Conservation (phyloP, 1,140 invertebrate genomes). For the Cotesia vestalis region DNA sequence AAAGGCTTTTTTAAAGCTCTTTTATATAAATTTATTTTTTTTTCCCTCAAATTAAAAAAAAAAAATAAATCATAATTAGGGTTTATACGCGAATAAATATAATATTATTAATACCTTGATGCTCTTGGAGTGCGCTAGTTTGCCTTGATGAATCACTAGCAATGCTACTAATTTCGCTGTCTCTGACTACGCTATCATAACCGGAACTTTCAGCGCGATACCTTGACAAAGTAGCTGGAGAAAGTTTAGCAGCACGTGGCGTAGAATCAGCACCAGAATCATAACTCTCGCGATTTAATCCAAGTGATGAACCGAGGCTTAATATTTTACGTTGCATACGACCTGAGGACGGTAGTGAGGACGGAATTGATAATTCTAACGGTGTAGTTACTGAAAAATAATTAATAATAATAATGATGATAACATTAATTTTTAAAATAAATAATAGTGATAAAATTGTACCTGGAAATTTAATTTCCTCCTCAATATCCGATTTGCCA, state of each 20-base stretch:
- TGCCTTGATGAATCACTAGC: conserved; percentile 78
- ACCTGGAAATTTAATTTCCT: conserved; percentile 64
- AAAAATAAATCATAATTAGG: background rate
- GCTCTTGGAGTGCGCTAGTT: conserved; percentile 71
- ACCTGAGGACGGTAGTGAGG: conserved; percentile 66
- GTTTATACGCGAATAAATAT: no score
- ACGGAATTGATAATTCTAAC: conserved; percentile 65
- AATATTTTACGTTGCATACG: conserved; percentile 67
- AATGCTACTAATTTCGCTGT: conserved; percentile 85
- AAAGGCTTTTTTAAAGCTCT: conserved; percentile 45
- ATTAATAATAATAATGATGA: background rate
- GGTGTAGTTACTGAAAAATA: conserved; percentile 48
- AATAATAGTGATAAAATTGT: conserved; percentile 37
- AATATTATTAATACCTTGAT: conserved; percentile 57
- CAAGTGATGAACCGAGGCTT: conserved; percentile 68
- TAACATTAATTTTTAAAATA: background rate
- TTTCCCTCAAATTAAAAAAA: conserved; percentile 10
- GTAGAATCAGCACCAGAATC: conserved; percentile 84
- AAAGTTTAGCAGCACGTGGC: conserved; percentile 80
- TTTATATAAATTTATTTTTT: no score
- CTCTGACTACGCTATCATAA: conserved; percentile 87
- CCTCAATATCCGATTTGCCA: conserved; percentile 65
- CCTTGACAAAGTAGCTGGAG: conserved; percentile 75
- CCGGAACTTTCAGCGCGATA: conserved; percentile 81
- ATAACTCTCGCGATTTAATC: conserved; percentile 74